A percentile compares a stretch with the other conserved stretches of the same genome.
phyloP scores from a whole-genome alignment of 2,113 vertebrate species.

The Amphiprion ocellaris region DNA sequence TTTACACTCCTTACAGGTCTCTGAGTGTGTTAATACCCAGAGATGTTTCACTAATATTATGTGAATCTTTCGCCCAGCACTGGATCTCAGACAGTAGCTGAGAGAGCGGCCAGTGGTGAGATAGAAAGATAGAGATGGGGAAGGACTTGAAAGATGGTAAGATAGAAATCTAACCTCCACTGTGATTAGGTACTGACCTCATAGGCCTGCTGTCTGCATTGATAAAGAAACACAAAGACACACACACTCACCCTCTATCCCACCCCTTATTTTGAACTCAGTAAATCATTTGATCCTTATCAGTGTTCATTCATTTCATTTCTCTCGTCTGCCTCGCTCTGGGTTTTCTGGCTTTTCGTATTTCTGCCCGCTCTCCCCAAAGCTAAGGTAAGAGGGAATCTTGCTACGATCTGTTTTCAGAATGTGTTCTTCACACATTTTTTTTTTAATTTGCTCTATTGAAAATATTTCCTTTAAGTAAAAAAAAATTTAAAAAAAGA shows the following conservation, averaged over 20 bases:
- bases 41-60: conserved; percentile 44
- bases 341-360: conserved; percentile 52
- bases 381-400: conserved; percentile 36
- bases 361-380: conserved; percentile 40
- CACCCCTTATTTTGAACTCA: conserved; percentile 55
- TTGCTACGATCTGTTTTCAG: conserved; percentile 45
- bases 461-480: conserved; percentile 41
- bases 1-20: background rate
- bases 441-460: conserved; percentile 6
- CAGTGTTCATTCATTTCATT: conserved; percentile 55
- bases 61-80: conserved; percentile 25
- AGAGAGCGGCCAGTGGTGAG: conserved; percentile 40
- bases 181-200: conserved; percentile 75
- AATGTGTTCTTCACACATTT: conserved; percentile 22
- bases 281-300: conserved; percentile 71
- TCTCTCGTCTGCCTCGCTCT: conserved; percentile 35
- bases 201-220: conserved; percentile 64
- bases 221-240: conserved; percentile 62
- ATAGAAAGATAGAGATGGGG: conserved; percentile 46
- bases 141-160: conserved; percentile 26
- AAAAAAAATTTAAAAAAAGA: conserved; percentile 37
- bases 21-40: conserved; percentile 12
- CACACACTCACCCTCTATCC: conserved; percentile 12
- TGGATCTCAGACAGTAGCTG: conserved; percentile 50
- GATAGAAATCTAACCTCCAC: conserved; percentile 77